These are phyloP conservation scores for Chiloscyllium punctatum DNA, from an alignment of 2,797 vertebrate genomes.

Conservation along the genomic window DNA sequence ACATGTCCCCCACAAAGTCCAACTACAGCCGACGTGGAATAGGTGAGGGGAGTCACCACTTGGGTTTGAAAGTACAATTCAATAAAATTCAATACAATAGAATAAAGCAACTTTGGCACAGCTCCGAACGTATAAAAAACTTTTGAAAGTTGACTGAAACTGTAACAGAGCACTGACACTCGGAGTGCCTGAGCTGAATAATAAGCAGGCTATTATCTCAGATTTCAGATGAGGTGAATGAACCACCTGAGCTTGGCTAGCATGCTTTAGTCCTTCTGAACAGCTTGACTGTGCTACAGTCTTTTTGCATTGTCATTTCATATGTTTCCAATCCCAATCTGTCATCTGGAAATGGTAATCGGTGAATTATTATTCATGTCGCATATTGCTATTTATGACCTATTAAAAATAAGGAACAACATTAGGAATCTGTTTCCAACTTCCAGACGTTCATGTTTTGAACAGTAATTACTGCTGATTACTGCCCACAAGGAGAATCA, in stretches of 20 bases:
- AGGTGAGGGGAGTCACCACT: too few species aligned
- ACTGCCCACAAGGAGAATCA: not conserved
- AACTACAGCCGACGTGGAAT: too few species aligned
- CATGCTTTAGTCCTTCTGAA: not conserved
- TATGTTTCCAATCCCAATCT: slow-evolving; percentile 11
- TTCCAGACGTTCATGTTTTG: not conserved
- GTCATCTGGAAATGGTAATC: slow-evolving; percentile 33
- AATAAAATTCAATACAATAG: slow-evolving; percentile 3
- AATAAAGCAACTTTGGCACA: not conserved
- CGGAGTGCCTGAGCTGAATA: not conserved
- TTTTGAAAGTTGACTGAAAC: not conserved
- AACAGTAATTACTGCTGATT: slow-evolving; percentile 21
- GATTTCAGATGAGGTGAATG: not conserved
- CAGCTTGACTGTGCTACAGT: not conserved
- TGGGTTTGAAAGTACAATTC: not conserved
- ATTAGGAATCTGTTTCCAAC: not conserved
- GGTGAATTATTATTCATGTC: not conserved
- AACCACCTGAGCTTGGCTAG: not conserved
- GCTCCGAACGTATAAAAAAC: not conserved
- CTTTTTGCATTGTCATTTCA: not conserved
- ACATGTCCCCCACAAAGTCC: too few species aligned
- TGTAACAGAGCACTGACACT: not conserved
- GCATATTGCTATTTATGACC: slow-evolving; percentile 29
- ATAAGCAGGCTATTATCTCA: not conserved
- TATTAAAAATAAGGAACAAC: slow-evolving; percentile 24